Percentiles rank a stretch among this genome's conserved stretches.
Conservation (phyloP, 2,888 invertebrate species). For the Drosophila tanythrix region DNA sequence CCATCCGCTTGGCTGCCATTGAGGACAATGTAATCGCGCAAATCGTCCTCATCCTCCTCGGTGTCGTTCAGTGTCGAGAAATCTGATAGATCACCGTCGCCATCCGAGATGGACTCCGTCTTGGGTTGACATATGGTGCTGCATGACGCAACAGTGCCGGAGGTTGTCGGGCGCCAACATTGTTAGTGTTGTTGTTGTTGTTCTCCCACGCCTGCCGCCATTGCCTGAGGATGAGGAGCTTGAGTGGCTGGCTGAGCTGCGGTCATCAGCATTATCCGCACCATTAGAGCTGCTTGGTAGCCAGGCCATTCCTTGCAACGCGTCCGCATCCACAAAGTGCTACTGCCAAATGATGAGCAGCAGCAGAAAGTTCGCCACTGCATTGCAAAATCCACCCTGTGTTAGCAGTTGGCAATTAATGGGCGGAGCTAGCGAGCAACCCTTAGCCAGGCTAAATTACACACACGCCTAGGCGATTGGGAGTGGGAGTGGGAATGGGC, state of each 20-base stretch:
- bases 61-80: constrained; percentile 91
- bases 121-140: constrained; percentile 74
- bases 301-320: constrained; percentile 61
- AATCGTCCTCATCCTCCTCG: constrained; percentile 88
- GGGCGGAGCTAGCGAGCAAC: constrained; percentile 34
- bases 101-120: constrained; percentile 82
- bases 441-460: constrained; percentile 8
- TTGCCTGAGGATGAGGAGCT: constrained; percentile 48
- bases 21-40: constrained; percentile 73
- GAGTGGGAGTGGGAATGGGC: neutral
- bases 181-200: constrained; percentile 16
- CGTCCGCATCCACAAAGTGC: constrained; percentile 24
- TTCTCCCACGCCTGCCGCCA: constrained; percentile 33
- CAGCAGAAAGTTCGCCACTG: neutral
- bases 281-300: constrained; percentile 64
- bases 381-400: constrained; percentile 10
- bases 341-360: constrained; percentile 31
- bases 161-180: constrained; percentile 20
- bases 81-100: constrained; percentile 86
- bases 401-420: neutral
- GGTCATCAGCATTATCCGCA: constrained; percentile 68
- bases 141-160: constrained; percentile 57
- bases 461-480: neutral
- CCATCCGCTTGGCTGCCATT: constrained; percentile 74
- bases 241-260: constrained; percentile 70